Base-by-base conservation (phyloP, 2,113 vertebrate species). In the Microcebus ravelobensis region DNA sequence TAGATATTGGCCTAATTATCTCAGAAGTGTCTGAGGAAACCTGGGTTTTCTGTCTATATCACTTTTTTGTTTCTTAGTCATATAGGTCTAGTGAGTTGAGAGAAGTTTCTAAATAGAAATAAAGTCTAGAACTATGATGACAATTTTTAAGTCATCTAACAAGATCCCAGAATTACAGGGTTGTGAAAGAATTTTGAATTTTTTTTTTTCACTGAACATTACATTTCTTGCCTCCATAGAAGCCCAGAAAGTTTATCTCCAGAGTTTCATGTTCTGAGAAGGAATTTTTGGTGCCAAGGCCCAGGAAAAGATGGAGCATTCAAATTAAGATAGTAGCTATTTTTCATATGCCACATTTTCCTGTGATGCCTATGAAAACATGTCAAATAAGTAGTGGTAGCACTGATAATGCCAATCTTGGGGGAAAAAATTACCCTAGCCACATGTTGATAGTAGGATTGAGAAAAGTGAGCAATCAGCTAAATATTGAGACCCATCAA, bases 1-100 rank as follows among this genome's bases (percentile, higher is more conserved):
- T 80, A 45, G 55, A 34, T 76, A 70, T 87, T 39, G 31, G 23
- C 76, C 84, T 94, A 89, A 55, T 96, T 95, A 84, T 23, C 18
- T 89, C n/a, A 59, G 61, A 89, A 87, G 25, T n/a, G 13, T 65
- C 73, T 95, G 67, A 55, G 25, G 59, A 95, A 95, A 63, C 20
- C 42, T 45, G 39, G 34, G 15, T 39, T 91, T 95, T 85, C 55
- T 80, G 39, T 85, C 86, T 96, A 74, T 3, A 29, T 95, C n/a
- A 27, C 9, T 50, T 67, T 73, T 83, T n/a, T 12, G 86, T 89
- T 94, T 42, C 55, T 77, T 88, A 91, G 11, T 86, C 65, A 73
- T 21, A 63, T 89, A 23, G 8, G 39, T n/a, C 71, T 83, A 31
- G 8, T 59, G 27, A 93, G n/a, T 34, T 90, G 20, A 77, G 39